Conservation (phyloP, 2,113 vertebrate species). For the Xerus inauris region DNA sequence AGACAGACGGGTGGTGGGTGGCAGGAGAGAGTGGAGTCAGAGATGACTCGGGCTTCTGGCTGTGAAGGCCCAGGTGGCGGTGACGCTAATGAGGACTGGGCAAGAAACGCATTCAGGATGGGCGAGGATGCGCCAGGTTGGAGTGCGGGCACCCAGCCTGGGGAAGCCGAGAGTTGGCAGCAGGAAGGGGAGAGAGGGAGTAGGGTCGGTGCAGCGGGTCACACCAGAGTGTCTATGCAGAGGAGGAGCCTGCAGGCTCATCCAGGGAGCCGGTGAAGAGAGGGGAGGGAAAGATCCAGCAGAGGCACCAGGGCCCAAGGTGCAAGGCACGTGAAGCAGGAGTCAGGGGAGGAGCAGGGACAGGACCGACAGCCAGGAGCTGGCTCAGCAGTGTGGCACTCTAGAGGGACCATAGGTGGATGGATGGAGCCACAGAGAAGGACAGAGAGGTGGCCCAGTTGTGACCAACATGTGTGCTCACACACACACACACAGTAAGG, state of each 20-base stretch:
- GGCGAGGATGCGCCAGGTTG: not conserved
- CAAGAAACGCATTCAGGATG: not conserved
- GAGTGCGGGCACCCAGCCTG: not conserved
- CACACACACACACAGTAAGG: not conserved
- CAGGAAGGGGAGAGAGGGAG: not conserved
- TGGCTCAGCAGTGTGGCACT: too few species aligned
- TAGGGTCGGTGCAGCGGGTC: not conserved
- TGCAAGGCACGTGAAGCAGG: not conserved
- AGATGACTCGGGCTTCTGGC: not conserved
- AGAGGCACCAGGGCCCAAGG: too few species aligned
- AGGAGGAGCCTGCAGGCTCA: not conserved
- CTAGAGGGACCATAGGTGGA: not conserved
- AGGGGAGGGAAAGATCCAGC: not conserved
- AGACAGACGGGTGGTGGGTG: not conserved
- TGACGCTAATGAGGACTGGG: conserved; percentile 16
- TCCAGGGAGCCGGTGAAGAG: not conserved
- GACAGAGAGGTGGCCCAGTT: not conserved
- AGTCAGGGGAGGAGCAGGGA: not conserved
- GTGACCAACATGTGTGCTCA: fast-evolving
- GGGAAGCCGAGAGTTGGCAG: not conserved
- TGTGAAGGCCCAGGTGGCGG: conserved; percentile 24
- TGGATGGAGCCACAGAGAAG: not conserved
- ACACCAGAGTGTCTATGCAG: not conserved
- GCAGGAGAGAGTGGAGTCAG: not conserved
- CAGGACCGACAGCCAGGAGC: not conserved